Percentiles rank a stretch among this genome's conserved stretches.
These are phyloP conservation scores for Rhabdornis inornatus DNA, from an alignment of 2,113 vertebrate species.

Conservation along the genomic window DNA sequence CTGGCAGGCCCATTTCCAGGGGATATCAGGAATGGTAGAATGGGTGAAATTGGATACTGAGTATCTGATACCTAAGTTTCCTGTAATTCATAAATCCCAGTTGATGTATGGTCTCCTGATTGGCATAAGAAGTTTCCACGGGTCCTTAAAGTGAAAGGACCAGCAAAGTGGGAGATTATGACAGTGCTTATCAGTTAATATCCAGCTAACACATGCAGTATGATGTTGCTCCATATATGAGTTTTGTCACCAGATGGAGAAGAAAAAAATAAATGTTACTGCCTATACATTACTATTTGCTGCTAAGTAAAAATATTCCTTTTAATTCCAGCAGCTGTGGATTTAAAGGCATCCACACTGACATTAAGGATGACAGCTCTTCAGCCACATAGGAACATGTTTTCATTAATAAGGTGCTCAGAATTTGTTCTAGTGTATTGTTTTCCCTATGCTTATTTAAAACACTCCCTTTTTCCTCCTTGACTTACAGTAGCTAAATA, in stretches of 20 bases:
- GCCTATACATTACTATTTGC: background rate
- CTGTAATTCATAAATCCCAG: background rate
- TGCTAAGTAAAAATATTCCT: background rate
- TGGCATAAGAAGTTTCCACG: background rate
- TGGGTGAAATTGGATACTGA: background rate
- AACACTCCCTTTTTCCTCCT: background rate
- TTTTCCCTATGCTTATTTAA: background rate
- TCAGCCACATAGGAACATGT: background rate
- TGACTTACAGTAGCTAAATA: background rate
- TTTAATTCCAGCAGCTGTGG: background rate
- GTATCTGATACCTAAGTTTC: background rate
- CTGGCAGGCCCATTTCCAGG: background rate
- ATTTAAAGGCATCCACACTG: background rate
- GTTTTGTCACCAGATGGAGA: background rate
- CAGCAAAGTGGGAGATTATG: background rate
- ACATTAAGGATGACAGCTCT: background rate
- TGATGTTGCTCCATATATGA: background rate
- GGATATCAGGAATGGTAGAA: background rate
- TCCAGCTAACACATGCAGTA: background rate
- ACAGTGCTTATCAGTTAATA: background rate
- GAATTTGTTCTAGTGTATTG: background rate
- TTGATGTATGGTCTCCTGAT: background rate
- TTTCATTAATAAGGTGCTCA: background rate
- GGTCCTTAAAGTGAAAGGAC: background rate
- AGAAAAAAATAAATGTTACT: background rate